Conservation (phyloP, 2,113 vertebrate species). For the Haliaeetus leucogaster region DNA sequence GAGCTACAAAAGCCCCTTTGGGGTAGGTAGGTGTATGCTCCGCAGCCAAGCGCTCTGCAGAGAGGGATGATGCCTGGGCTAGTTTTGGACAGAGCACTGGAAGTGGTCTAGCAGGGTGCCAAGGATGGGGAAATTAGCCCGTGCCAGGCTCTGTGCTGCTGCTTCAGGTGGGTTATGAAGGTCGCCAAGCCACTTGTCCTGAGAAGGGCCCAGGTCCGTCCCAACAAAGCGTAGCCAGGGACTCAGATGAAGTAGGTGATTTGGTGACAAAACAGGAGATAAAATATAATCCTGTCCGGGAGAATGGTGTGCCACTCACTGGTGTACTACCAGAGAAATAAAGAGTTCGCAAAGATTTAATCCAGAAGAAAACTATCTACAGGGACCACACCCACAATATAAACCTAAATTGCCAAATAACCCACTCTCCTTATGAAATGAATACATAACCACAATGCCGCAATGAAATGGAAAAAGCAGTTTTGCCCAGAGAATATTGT, state of each 20-base stretch:
- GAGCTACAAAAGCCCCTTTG: not conserved
- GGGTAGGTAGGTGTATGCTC: not conserved
- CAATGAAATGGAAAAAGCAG: constrained; percentile 34
- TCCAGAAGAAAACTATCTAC: not conserved
- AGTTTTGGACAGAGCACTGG: not conserved
- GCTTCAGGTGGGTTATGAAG: not conserved
- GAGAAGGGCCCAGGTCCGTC: not conserved
- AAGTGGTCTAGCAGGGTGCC: not conserved
- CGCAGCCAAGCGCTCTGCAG: not conserved
- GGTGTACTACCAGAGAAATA: not conserved
- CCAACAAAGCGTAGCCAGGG: not conserved
- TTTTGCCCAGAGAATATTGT: constrained; percentile 13
- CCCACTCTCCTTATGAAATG: not conserved
- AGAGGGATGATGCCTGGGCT: not conserved
- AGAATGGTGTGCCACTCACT: not conserved
- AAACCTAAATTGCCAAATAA: constrained; percentile 34
- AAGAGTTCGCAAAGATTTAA: not conserved
- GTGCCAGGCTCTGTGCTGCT: not conserved
- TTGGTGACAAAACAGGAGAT: not conserved
- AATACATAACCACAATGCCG: constrained; percentile 22
- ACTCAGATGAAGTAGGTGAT: not conserved
- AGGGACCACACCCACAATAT: not conserved
- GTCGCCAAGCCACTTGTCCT: not conserved
- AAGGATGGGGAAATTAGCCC: not conserved
- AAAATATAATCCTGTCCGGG: not conserved